Evolutionary conservation across 2,797 vertebrate species (phyloP), one percentile per base, ranked within the genome.

Genomic region (Glyptemys insculpta): DNA sequence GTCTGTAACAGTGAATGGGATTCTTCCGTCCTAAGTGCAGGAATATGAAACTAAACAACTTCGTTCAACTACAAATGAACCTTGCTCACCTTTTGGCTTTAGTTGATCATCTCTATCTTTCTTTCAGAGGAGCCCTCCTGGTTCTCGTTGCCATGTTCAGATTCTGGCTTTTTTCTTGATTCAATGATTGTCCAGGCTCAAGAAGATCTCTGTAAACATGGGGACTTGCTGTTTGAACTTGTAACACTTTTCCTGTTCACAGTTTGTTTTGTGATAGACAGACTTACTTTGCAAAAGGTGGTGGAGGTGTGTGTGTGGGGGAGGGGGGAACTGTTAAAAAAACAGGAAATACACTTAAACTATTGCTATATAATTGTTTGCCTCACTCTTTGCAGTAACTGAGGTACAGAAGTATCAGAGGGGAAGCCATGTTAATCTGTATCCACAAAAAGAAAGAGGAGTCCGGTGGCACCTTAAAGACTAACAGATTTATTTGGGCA

Each of bases 21-120:
- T 41, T 41, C 41, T 41, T 41, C 41, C 41, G 41, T 41, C 41
- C 41, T 41, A 41, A 41, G 41, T 41, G 41, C 41, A 41, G 41
- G 41, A 41, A 41, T 41, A 78, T n/a, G 91, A 85, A 57, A 86
- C 53, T 89, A 94, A 96, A 89, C 92, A 76, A 88, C 88, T 95
- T 92, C 81, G 92, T 85, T 68, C 86, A 81, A 54, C 54, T 91
- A 76, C 76, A 91, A 79, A 95, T 92, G 59, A 91, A 79, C 95
- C 91, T 65, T 83, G 53, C 68, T 92, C 90, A 90, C 90, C 91
- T 95, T 87, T 79, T 79, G 59, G 7, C 76, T 86, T 16, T 83
- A 84, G 34, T 18, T 68, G 49, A 19, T 89, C 81, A 84, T 76
- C 91, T 91, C 86, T 50, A 53, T 78, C 85, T 94, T 90, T 8